Percentiles rank a stretch among this genome's conserved stretches.
Conservation (phyloP, 2,113 vertebrate genomes). For the Sebastes schlegelii region DNA sequence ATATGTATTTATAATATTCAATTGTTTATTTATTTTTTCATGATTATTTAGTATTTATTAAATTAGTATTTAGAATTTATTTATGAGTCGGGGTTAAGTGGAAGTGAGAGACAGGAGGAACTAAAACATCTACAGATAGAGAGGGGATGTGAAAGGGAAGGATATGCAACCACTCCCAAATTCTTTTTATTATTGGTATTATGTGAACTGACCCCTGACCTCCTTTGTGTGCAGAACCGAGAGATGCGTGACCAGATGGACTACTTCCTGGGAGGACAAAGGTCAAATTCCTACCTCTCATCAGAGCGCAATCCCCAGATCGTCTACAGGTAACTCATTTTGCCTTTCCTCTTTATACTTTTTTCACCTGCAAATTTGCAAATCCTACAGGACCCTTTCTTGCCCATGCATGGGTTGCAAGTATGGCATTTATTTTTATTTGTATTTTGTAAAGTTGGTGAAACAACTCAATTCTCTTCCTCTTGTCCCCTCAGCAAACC, state of each 20-base stretch:
- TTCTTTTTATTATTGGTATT: not conserved
- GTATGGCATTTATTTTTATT: not conserved
- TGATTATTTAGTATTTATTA: too few relatives aligned
- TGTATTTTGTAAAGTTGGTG: not conserved
- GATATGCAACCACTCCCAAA: not conserved
- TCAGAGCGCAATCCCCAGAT: constrained; percentile 85
- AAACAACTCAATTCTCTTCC: not conserved
- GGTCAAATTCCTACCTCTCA: constrained; percentile 79
- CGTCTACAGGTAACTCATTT: constrained; percentile 85
- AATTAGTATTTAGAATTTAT: too few relatives aligned
- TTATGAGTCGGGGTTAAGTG: not conserved
- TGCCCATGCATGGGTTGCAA: not conserved
- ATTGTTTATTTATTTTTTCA: too few relatives aligned
- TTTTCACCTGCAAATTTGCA: not conserved
- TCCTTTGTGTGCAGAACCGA: constrained; percentile 86
- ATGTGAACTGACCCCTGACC: constrained; percentile 23
- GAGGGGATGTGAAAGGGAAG: not conserved
- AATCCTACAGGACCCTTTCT: not conserved
- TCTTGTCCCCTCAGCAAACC: constrained; percentile 80
- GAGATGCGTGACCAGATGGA: constrained; percentile 95
- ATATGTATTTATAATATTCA: too few relatives aligned
- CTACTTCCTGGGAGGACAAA: constrained; percentile 88
- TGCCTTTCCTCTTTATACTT: not conserved
- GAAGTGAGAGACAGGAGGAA: not conserved
- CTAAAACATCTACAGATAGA: not conserved